Evolutionary conservation across 2,113 vertebrate species (phyloP), one percentile per base, ranked within the genome.

Genomic region (Jaculus jaculus): DNA sequence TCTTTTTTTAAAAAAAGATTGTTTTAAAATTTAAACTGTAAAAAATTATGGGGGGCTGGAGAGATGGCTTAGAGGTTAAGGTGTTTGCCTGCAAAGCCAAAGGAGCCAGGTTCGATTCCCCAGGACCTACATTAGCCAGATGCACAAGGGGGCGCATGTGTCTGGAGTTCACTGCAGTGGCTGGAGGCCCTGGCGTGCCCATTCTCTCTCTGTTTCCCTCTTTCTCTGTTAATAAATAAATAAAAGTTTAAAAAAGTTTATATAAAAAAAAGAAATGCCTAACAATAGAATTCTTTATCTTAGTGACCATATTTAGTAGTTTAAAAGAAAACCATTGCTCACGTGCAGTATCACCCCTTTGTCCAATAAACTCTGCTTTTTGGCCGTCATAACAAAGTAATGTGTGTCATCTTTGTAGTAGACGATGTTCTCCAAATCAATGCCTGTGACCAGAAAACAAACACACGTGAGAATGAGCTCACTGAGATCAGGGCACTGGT

Each of bases 321-420:
- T 82, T 75, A 66, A 80, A 93, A 85, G 71, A 93, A 92, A 74
- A 4, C 75, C 54, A 18, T 34, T 73, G 98, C 99, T 98, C 97
- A 99, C 99, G 95, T 99, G 98, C 84, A 99, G 96, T 98, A 99
- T 99, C 96, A 99, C 99, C 88, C 99, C 99, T 97, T 99, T 99
- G 96, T 99, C 99, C 98, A 99, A 97, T 92, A 99, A 97, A 92
- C 99, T 99, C 98, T 99, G 99, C 95, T 99, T 99, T 98, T 99
- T 99, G 98, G 99, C 99, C 83, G 99, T 99, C 99, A 99, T 99
- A 91, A 99, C 99, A 96, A 99, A 99, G 98, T 99, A 99, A 98
- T 99, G 99, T 0, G 99, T 99, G 97, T 99, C 99, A 87, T 99
- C 99, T 97, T 99, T 99, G 97, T 99, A 99, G 98, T 99, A 99